Conservation (phyloP, 2,113 vertebrate species). For the Scatophagus argus region DNA sequence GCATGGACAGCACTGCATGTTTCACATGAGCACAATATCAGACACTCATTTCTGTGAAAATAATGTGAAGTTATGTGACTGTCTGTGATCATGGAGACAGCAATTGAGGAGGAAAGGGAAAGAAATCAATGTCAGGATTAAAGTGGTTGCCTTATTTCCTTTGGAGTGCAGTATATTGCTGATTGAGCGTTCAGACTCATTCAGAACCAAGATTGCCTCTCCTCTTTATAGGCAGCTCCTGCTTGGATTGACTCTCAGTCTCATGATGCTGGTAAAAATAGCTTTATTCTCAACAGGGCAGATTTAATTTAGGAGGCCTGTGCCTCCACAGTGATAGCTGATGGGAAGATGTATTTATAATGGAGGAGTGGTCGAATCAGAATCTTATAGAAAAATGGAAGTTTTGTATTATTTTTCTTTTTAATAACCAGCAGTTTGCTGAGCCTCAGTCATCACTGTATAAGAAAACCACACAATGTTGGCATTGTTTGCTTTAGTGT, state of each 20-base stretch:
- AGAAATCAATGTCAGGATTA: conserved; percentile 73
- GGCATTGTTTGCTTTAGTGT: conserved; percentile 46
- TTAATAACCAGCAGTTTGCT: conserved; percentile 4
- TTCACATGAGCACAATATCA: conserved; percentile 36
- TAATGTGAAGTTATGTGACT: conserved; percentile 45
- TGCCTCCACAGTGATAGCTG: conserved; percentile 59
- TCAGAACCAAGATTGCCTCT: conserved; percentile 79
- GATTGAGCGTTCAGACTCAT: conserved; percentile 77
- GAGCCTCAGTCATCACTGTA: neutral
- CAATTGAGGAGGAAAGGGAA: conserved; percentile 53
- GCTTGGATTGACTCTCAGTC: conserved; percentile 78
- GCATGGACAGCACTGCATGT: conserved; percentile 1
- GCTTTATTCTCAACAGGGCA: conserved; percentile 76
- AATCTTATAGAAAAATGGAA: conserved; percentile 20
- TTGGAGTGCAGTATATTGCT: conserved; percentile 70
- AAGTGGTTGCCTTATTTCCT: conserved; percentile 72
- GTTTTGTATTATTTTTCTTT: conserved; percentile 16
- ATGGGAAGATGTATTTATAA: conserved; percentile 56
- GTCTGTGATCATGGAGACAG: conserved; percentile 56
- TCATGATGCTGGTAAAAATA: conserved; percentile 83
- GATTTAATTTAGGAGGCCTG: conserved; percentile 79
- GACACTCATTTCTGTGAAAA: conserved; percentile 21
- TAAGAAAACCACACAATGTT: conserved; percentile 20
- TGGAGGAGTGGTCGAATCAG: conserved; percentile 22
- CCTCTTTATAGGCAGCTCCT: conserved; percentile 75